phyloP scores from a whole-genome alignment of 2,888 invertebrate genomes.

The Enchytraeus crypticus region DNA sequence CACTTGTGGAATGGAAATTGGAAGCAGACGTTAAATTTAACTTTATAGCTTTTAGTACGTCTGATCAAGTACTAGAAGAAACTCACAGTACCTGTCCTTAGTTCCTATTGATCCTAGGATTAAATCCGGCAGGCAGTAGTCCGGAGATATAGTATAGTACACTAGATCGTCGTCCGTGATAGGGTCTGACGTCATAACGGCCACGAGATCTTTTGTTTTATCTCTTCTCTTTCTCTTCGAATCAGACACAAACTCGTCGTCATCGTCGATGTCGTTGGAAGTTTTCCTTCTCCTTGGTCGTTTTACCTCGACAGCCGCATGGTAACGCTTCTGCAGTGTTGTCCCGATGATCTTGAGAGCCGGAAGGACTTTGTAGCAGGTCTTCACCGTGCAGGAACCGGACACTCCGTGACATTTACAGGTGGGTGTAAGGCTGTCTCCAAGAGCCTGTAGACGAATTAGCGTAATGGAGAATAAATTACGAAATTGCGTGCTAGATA shows the following conservation, averaged over 20 bases:
- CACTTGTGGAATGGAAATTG: too few species aligned
- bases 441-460: slow-evolving; percentile 49
- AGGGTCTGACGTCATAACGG: slow-evolving; percentile 42
- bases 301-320: slow-evolving; percentile 5
- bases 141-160: slow-evolving; percentile 70
- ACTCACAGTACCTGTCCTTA: slow-evolving; percentile 67
- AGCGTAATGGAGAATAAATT: background rate
- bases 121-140: slow-evolving; percentile 69
- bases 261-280: too few species aligned
- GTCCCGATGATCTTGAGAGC: slow-evolving; percentile 8
- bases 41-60: too few species aligned
- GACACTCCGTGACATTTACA: slow-evolving; percentile 97
- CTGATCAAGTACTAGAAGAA: too few species aligned
- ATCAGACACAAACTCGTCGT: too few species aligned
- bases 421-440: slow-evolving; percentile 56
- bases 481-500: too few species aligned
- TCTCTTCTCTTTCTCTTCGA: too few species aligned
- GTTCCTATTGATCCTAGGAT: slow-evolving; percentile 71
- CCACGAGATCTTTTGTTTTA: too few species aligned
- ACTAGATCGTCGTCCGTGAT: slow-evolving; percentile 59
- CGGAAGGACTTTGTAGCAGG: slow-evolving; percentile 88
- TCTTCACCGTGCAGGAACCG: slow-evolving; percentile 87
- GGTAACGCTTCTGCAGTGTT: slow-evolving; percentile 11
- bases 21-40: too few species aligned
- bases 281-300: background rate